Base-by-base conservation (phyloP, 2,113 vertebrate genomes). In the Nibea albiflora region DNA sequence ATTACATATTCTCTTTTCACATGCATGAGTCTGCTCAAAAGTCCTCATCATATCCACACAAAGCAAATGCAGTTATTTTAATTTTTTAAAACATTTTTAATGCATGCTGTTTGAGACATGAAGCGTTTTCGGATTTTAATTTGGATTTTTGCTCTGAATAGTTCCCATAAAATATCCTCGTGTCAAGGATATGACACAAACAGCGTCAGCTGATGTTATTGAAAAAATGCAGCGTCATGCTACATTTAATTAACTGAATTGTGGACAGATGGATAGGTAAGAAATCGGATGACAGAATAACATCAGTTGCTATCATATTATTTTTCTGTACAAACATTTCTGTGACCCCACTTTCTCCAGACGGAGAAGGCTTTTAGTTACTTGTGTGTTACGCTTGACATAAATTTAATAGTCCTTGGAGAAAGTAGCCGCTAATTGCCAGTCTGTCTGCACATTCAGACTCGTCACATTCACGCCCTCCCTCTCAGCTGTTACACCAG, bases 351-450 rank as follows among this genome's bases (percentile, higher is more conserved):
- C 35, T 39, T 35, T 68, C 53, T 70, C 47, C 8, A 46, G 53
- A 73, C 24, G 61, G 2, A 79, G 71, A 50, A 35, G 64, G 62
- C 54, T 78, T 44, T 76, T 42, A 4, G 42, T 52, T 73, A 39
- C 16, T 64, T 71, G 26, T 28, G 69, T 80, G 9, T 66, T 84
- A 11, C 68, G 39, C 56, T 66, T 58, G 56, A 78, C 53, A 73
- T 74, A 76, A 57, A 76, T 69, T 78, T 65, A 12, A 50, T 53
- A 49, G 67, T 75, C 76, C 50, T 74, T 58, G 14, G 68, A 83
- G 44, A 81, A 63, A 70, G 56, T 58, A 67, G 63, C 31, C 35
- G 4, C 64, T 80, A 86, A 88, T 81, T 85, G 73, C 69, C 11
- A 35, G 52, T 78, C 50, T 69, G 39, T 77, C 66, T 81, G 53